Evolutionary conservation across 2,113 vertebrate genomes (phyloP).

Genomic region (Aldabrachelys gigantea): DNA sequence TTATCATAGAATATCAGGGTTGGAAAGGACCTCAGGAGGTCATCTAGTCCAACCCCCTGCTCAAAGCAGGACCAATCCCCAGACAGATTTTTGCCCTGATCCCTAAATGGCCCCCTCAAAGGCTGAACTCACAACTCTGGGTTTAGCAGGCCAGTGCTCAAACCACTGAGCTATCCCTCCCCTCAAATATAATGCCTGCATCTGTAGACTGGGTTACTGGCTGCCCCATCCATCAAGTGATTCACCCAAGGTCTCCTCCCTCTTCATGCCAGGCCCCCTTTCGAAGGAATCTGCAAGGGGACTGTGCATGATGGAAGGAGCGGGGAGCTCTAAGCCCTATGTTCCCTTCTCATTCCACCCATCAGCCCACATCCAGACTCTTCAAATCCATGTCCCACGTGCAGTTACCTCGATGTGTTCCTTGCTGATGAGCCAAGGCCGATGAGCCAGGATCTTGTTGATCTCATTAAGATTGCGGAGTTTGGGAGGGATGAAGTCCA

Average conservation of each 20-base stretch:
- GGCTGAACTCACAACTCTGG: too few relatives aligned
- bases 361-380: neutral
- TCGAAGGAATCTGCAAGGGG: neutral
- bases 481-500: conserved; percentile 86
- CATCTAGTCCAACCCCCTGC: too few relatives aligned
- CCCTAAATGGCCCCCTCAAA: too few relatives aligned
- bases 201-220: neutral
- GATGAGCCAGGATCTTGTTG: conserved; percentile 95
- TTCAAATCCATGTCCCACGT: neutral
- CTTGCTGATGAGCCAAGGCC: conserved; percentile 95
- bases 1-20: too few relatives aligned
- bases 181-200: too few relatives aligned
- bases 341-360: neutral
- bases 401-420: conserved; percentile 90
- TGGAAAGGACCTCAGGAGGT: too few relatives aligned
- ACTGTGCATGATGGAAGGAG: neutral
- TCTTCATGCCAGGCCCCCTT: neutral
- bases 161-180: too few relatives aligned
- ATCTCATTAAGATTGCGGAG: conserved; percentile 89
- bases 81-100: too few relatives aligned
- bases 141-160: too few relatives aligned
- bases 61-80: too few relatives aligned
- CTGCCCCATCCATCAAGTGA: neutral
- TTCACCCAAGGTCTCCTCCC: neutral
- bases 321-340: too few relatives aligned